Percentiles rank a stretch among this genome's conserved stretches.
phyloP scores from a whole-genome alignment of 2,888 invertebrate species.

The Bombyx huttoni region DNA sequence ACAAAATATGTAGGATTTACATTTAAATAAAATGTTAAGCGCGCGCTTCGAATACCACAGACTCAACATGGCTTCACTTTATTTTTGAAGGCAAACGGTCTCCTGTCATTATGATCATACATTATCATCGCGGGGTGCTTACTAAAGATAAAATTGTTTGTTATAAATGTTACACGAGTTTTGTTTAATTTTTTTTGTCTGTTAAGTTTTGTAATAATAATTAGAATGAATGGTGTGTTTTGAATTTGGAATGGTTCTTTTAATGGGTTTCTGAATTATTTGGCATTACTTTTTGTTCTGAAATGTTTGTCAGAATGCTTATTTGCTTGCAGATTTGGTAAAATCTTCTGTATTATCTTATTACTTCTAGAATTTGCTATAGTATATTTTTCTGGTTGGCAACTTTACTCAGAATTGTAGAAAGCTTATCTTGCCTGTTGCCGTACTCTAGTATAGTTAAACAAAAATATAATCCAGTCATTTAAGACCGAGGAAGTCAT shows the following conservation, averaged over 20 bases:
- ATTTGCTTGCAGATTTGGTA: too few relatives aligned
- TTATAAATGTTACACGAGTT: constrained; percentile 25
- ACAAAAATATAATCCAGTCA: too few relatives aligned
- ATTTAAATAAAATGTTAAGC: constrained; percentile 4
- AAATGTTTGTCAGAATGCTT: too few relatives aligned
- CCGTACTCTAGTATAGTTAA: too few relatives aligned
- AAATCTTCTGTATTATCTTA: too few relatives aligned
- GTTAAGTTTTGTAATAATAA: background rate
- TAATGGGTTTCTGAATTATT: background rate
- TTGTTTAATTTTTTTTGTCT: constrained; percentile 11
- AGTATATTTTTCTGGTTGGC: too few relatives aligned
- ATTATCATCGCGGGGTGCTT: constrained; percentile 53
- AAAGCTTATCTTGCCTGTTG: too few relatives aligned
- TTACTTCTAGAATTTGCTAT: too few relatives aligned
- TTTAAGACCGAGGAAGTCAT: too few relatives aligned
- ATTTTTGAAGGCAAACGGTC: constrained; percentile 36
- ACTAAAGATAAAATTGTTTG: constrained; percentile 36
- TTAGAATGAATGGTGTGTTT: background rate
- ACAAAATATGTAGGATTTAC: background rate
- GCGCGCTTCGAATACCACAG: constrained; percentile 45
- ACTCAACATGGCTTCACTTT: constrained; percentile 42
- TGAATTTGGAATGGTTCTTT: background rate
- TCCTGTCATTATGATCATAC: constrained; percentile 52
- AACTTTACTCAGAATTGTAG: too few relatives aligned
- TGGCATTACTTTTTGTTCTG: too few relatives aligned